Evolutionary conservation across 2,113 vertebrate species (phyloP).

Genomic region (Chlorodrepanis virens): DNA sequence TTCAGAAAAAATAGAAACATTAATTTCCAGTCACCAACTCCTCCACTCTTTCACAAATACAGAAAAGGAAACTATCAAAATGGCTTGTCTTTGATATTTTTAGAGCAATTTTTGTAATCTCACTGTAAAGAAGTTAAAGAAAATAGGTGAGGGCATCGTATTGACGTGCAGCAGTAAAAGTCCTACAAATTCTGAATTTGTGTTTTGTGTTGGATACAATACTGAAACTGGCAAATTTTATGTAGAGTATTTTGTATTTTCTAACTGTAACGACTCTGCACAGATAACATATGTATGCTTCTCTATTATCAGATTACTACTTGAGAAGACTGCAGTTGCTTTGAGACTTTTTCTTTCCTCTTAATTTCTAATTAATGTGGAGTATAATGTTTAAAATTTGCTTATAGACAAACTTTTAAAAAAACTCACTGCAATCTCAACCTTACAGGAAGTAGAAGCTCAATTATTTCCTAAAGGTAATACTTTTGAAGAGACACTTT

Average conservation of each 20-base stretch:
- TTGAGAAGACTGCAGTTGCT: background rate
- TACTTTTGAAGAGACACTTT: background rate
- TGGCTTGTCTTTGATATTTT: background rate
- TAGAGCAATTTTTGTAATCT: background rate
- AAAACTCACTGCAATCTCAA: background rate
- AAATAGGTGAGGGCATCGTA: background rate
- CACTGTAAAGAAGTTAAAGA: background rate
- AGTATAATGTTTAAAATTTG: background rate
- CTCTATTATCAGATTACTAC: background rate
- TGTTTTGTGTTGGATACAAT: background rate
- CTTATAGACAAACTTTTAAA: background rate
- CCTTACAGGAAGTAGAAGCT: background rate
- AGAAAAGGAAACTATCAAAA: background rate
- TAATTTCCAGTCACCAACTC: background rate
- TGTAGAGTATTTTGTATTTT: background rate
- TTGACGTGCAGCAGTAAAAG: background rate
- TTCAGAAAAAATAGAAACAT: constrained; percentile 5
- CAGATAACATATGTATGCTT: background rate
- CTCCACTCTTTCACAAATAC: background rate
- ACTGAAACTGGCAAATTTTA: background rate
- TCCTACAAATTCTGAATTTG: background rate
- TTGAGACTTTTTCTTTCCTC: background rate
- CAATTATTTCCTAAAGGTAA: background rate
- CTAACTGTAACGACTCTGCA: background rate
- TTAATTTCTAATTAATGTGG: background rate